Evolutionary conservation across 1,140 invertebrate species (phyloP).

Genomic region (Pogonognathellus flavescens): DNA sequence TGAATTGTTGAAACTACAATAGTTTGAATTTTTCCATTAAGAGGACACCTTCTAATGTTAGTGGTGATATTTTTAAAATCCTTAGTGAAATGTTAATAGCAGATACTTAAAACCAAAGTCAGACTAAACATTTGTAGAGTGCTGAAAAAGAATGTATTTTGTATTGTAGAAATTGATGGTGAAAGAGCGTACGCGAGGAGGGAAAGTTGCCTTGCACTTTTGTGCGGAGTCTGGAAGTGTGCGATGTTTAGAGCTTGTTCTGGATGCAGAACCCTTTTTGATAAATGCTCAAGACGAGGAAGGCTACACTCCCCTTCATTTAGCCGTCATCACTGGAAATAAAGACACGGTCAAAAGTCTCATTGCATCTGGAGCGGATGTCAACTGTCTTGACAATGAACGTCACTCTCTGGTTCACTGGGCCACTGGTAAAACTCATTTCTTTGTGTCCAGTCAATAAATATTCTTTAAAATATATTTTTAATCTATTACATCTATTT

Average conservation of each 20-base stretch:
- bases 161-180: conserved; percentile 52
- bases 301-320: conserved; percentile 92
- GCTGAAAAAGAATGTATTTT: background rate
- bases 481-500: too few relatives aligned
- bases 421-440: conserved; percentile 86
- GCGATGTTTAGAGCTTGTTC: conserved; percentile 78
- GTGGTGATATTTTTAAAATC: too few relatives aligned
- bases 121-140: too few relatives aligned
- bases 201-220: conserved; percentile 92
- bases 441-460: too few relatives aligned
- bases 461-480: too few relatives aligned
- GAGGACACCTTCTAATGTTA: too few relatives aligned
- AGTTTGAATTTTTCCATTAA: too few relatives aligned
- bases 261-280: conserved; percentile 81
- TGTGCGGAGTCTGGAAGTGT: conserved; percentile 79
- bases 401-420: conserved; percentile 97
- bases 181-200: conserved; percentile 81
- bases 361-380: conserved; percentile 85
- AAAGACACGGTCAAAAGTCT: conserved; percentile 84
- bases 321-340: conserved; percentile 92
- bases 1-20: too few relatives aligned
- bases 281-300: conserved; percentile 88
- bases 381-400: conserved; percentile 91
- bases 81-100: too few relatives aligned
- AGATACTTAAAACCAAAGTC: too few relatives aligned